Conservation (phyloP, 2,113 vertebrate genomes). For the Brachypodius melanocephalos region DNA sequence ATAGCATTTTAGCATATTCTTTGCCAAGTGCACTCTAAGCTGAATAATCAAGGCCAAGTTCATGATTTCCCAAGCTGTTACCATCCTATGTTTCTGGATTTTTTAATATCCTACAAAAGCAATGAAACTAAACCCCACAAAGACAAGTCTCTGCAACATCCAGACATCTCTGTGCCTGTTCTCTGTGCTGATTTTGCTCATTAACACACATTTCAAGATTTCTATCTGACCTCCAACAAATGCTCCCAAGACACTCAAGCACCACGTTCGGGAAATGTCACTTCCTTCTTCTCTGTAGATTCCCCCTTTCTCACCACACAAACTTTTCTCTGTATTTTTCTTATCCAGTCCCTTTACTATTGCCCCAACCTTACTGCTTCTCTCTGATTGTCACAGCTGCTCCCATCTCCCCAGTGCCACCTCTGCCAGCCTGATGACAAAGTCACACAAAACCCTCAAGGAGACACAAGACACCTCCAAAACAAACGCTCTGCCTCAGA, state of each 20-base stretch:
- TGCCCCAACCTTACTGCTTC: not conserved
- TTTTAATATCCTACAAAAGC: not conserved
- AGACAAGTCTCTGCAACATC: not conserved
- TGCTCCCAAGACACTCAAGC: not conserved
- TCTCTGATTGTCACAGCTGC: not conserved
- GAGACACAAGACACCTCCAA: not conserved
- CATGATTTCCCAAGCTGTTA: not conserved
- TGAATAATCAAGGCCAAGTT: not conserved
- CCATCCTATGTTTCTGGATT: not conserved
- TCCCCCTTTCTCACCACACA: not conserved
- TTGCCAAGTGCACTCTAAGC: not conserved
- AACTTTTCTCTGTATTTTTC: not conserved
- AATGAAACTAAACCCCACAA: not conserved
- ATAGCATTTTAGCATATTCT: constrained; percentile 26
- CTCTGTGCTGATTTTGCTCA: not conserved
- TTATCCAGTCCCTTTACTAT: not conserved
- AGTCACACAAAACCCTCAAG: not conserved
- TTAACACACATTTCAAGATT: not conserved
- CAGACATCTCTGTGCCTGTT: not conserved
- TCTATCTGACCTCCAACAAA: not conserved
- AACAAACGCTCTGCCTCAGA: not conserved
- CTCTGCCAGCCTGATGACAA: not conserved
- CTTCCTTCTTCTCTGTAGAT: not conserved
- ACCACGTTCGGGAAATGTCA: not conserved
- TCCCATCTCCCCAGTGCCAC: not conserved